Evolutionary conservation across 2,888 invertebrate species (phyloP).

Genomic region (Monoplex corrugatus): DNA sequence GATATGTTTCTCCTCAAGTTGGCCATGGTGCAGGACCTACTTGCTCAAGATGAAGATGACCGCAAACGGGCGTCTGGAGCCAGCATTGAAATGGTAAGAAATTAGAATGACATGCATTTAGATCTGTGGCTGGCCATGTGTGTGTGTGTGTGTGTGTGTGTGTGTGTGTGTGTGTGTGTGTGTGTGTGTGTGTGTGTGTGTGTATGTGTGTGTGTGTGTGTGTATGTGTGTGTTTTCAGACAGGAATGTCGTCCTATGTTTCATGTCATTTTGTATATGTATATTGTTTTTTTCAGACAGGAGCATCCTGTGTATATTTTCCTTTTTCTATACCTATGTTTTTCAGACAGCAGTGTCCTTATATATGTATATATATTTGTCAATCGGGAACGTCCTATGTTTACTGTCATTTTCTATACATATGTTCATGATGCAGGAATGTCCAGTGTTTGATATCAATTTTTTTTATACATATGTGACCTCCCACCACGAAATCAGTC

Average conservation of each 20-base stretch:
- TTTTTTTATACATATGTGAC: no score
- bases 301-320: conserved; percentile 56
- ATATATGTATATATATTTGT: no score
- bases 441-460: no score
- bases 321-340: no score
- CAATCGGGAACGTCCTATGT: no score
- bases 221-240: neutral
- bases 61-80: conserved; percentile 44
- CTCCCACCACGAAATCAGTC: no score
- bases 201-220: neutral
- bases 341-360: no score
- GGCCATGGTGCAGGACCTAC: conserved; percentile 66
- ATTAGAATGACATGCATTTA: neutral
- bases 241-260: no score
- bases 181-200: neutral
- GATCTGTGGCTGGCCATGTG: neutral
- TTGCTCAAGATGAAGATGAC: conserved; percentile 62
- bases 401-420: no score
- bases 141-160: neutral
- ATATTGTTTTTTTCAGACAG: neutral
- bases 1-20: conserved; percentile 69
- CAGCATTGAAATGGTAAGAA: conserved; percentile 39
- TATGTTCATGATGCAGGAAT: no score
- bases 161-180: neutral
- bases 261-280: no score